Evolutionary conservation across 2,888 invertebrate genomes (phyloP), one percentile per base, ranked within the genome.

Genomic region (Ichneumoninae sp.): DNA sequence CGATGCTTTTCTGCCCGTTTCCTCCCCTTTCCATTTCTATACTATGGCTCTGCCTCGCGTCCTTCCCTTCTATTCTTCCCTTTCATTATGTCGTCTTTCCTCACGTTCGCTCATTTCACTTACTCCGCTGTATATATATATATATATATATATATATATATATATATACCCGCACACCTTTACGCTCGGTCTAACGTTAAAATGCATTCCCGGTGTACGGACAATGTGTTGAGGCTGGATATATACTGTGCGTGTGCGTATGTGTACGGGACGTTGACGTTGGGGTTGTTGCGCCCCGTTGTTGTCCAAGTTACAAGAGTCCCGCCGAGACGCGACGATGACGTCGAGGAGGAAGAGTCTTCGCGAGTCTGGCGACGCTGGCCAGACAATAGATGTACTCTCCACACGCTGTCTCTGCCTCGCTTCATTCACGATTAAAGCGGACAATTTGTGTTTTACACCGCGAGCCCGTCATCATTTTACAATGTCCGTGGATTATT

Each of bases 381-480:
- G 69, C 33, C 60, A 70, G 50, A 78, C 69, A 78, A 78, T 63
- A 36, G 52, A 75, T 40, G 60, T 30, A 69, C 60, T 54, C 44
- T 76, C 40, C 26, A 26, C 54, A 66, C 57, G 47, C 69, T 52
- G n/a, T 69, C 68, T 69, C 33, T 50, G 47, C 13, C 63, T 63
- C 47, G 22, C 33, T 82, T 77, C 52, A 77, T 82, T 77, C 82
- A 77, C 66, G 68, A 82, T 82, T 77, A 71, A 30, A 30, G 33
- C 30, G 60, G 60, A 63, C 30, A 33, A 63, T 63, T 63, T 33
- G 6, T 63, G 60, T 30, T 16, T 30, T 52, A 52, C 33, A 33
- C 60, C 30, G 33, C 60, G 26, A 33, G 30, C 30, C 13, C 22
- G 54, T 22, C 22, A 26, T 60, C 30, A 16, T 52, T 52, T 22